Evolutionary conservation across 1,140 invertebrate species (phyloP).

Genomic region (Panagrolaimus sp.): DNA sequence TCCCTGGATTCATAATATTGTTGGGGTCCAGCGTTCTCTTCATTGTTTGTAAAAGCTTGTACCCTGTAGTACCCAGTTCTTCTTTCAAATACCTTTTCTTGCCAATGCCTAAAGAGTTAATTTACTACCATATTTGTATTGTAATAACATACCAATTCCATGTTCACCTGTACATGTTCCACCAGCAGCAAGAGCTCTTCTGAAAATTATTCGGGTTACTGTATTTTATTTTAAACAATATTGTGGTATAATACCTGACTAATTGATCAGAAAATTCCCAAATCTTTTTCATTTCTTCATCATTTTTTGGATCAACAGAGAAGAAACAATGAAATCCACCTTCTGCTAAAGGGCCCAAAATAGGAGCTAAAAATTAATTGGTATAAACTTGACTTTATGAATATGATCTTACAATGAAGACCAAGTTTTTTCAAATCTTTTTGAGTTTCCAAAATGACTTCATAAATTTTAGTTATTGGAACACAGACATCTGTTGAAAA

Average conservation of each 20-base stretch:
- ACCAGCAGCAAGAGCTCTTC: slow-evolving; percentile 60
- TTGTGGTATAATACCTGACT: slow-evolving; percentile 61
- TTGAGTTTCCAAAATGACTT: slow-evolving; percentile 61
- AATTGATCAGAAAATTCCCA: slow-evolving; percentile 59
- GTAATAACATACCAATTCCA: slow-evolving; percentile 65
- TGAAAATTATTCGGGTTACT: slow-evolving; percentile 38
- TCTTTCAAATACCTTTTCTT: slow-evolving; percentile 61
- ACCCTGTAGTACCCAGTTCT: slow-evolving; percentile 60
- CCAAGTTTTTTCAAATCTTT: slow-evolving; percentile 55
- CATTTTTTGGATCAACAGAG: slow-evolving; percentile 60
- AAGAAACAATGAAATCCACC: slow-evolving; percentile 65
- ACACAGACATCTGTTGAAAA: slow-evolving; percentile 64
- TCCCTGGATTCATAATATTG: slow-evolving; percentile 64
- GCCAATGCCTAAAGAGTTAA: too few species aligned
- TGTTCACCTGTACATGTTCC: slow-evolving; percentile 66
- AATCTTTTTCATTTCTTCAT: slow-evolving; percentile 57
- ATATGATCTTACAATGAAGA: slow-evolving; percentile 25
- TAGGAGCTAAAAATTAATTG: slow-evolving; percentile 57
- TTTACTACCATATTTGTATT: too few species aligned
- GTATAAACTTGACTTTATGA: slow-evolving; percentile 3
- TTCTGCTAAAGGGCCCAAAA: slow-evolving; percentile 65
- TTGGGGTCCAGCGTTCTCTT: slow-evolving; percentile 63
- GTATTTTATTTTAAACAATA: not conserved
- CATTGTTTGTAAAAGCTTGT: slow-evolving; percentile 61
- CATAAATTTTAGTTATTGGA: slow-evolving; percentile 63